Evolutionary conservation across 2,113 vertebrate species (phyloP), one percentile per base, ranked within the genome.

Genomic region (Cheirogaleus medius): DNA sequence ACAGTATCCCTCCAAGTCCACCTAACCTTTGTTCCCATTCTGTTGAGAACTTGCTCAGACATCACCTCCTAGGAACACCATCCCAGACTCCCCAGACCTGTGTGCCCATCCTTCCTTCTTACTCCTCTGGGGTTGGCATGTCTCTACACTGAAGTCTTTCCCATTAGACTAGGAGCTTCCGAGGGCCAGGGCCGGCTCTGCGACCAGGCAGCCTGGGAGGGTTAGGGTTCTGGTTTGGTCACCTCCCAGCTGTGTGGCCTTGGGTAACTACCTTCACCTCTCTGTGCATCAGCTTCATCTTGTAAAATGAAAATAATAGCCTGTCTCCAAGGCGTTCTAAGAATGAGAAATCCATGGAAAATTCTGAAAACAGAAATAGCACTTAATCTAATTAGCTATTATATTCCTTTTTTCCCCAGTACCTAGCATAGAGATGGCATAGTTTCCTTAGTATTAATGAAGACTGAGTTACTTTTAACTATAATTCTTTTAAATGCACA

Each of bases 401-500:
- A 13, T 12, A 8, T 80, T 69, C 25, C 29, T 81, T 86, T 73
- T 77, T 47, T 20, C 76, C 37, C 20, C 11, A 25, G 76, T 34
- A 29, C 73, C 78, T 60, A 23, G 60, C 52, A 47, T 66, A 88
- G n/a, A 82, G 34, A 27, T 85, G 58, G 25, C 9, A 1, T 39
- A 34, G 32, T 60, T 49, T 52, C 54, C 56, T 93, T 96, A 73
- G 18, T 54, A 23, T 37, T 39, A 80, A 77, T 66, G 97, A 87
- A 60, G 58, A 54, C n/a, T 29, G 23, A 74, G 39, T 93, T 47
- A 34, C 66, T 88, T 58, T 52, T 93, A 87, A 68, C 44, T 87
- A 63, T 58, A 63, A 27, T 78, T 88, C 10, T 81, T 86, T 42
- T 60, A 78, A 66, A 21, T 58, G n/a, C 39, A 63, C 5, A 18